Evolutionary conservation across 37 sponge, comb jelly and placozoan species (phyloP).

Genomic region (Cladorhizidae sp.): DNA sequence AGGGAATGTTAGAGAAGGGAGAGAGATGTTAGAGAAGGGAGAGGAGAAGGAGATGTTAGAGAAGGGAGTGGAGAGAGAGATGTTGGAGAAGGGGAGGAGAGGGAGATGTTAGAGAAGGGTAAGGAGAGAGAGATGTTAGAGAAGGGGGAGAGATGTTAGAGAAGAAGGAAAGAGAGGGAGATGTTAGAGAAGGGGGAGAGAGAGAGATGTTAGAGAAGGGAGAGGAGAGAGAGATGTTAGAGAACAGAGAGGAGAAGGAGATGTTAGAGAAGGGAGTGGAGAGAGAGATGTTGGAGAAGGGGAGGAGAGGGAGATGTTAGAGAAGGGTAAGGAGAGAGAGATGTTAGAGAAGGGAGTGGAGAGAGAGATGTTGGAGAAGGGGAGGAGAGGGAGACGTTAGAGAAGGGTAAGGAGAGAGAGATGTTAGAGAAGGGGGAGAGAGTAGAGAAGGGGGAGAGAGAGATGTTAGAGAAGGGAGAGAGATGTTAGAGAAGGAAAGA

Average conservation of each 20-base stretch:
- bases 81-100: background rate
- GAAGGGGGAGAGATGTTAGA: background rate
- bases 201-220: background rate
- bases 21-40: background rate
- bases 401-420: too few species aligned
- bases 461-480: too few species aligned
- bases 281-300: background rate
- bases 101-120: background rate
- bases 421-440: too few species aligned
- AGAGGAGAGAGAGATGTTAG: background rate
- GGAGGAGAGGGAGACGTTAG: too few species aligned
- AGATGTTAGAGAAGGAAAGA: background rate
- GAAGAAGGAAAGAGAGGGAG: background rate
- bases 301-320: constrained; percentile 1
- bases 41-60: background rate
- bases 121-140: background rate
- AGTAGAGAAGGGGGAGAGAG: too few species aligned
- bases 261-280: background rate
- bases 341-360: background rate
- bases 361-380: too few species aligned
- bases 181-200: background rate
- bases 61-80: constrained; percentile 1
- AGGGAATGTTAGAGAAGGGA: too few species aligned
- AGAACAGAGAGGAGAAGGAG: background rate
- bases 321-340: constrained; percentile 6